Percentiles rank a stretch among this genome's conserved stretches.
phyloP scores from a whole-genome alignment of 2,888 invertebrate species.

The Drosophila fulvimacula region DNA sequence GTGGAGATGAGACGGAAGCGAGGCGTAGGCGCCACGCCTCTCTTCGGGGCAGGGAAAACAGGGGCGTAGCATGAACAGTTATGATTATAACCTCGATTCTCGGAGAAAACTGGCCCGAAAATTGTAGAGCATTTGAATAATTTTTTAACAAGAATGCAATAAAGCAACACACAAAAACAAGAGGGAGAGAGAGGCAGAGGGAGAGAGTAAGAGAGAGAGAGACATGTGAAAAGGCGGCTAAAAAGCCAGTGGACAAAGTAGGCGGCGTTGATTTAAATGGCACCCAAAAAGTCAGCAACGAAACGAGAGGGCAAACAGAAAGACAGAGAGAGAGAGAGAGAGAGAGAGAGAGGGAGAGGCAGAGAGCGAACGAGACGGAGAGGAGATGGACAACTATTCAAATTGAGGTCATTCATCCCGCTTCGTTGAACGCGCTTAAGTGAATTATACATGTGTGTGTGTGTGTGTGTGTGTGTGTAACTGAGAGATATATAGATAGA shows the following conservation, averaged over 20 bases:
- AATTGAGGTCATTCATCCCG: slow-evolving; percentile 81
- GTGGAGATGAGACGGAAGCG: slow-evolving; percentile 31
- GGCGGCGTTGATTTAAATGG: slow-evolving; percentile 79
- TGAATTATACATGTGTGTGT: slow-evolving; percentile 68
- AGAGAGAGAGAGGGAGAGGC: slow-evolving; percentile 1
- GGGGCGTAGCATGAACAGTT: slow-evolving; percentile 34
- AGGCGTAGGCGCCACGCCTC: slow-evolving; percentile 26
- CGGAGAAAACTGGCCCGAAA: slow-evolving; percentile 77
- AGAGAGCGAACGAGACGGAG: slow-evolving; percentile 7
- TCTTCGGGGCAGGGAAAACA: background rate
- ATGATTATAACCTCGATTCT: slow-evolving; percentile 79
- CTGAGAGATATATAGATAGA: slow-evolving; percentile 29
- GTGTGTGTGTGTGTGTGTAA: slow-evolving; percentile 34
- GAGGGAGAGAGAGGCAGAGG: background rate
- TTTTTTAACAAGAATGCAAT: slow-evolving; percentile 75
- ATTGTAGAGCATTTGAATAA: slow-evolving; percentile 81
- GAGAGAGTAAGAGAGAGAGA: background rate
- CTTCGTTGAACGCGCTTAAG: slow-evolving; percentile 82
- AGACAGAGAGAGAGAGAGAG: slow-evolving; percentile 13
- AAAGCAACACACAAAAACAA: slow-evolving; percentile 47
- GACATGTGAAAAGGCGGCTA: slow-evolving; percentile 50
- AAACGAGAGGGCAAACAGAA: slow-evolving; percentile 51
- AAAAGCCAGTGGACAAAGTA: slow-evolving; percentile 63
- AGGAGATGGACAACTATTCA: slow-evolving; percentile 73
- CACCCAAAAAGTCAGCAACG: slow-evolving; percentile 70